These are phyloP conservation scores for Tachina lurida DNA, from an alignment of 2,888 invertebrate genomes.

Conservation along the genomic window DNA sequence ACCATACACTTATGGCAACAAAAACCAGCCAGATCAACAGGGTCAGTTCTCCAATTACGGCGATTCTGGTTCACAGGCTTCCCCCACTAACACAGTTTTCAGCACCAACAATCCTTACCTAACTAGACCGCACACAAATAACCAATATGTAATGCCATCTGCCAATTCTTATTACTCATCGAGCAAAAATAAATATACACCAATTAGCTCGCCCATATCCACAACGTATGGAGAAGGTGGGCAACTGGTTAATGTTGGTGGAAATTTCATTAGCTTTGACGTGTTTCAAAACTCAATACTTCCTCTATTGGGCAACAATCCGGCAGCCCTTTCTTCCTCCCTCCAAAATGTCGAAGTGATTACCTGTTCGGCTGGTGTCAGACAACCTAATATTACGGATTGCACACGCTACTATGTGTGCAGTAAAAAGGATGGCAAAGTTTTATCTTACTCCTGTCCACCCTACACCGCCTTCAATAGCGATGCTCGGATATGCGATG, in stretches of 20 bases:
- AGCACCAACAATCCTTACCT: slow-evolving; percentile 73
- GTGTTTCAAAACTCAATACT: slow-evolving; percentile 80
- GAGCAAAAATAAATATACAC: slow-evolving; percentile 70
- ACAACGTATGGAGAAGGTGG: slow-evolving; percentile 68
- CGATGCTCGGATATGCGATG: slow-evolving; percentile 83
- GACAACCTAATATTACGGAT: slow-evolving; percentile 83
- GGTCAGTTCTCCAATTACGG: slow-evolving; percentile 18
- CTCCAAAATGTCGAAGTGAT: slow-evolving; percentile 81
- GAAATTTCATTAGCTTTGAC: slow-evolving; percentile 80
- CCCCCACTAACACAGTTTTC: slow-evolving; percentile 20
- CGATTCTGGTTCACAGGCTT: not conserved
- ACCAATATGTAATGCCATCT: slow-evolving; percentile 15
- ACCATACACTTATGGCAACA: slow-evolving; percentile 73
- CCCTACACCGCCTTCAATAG: slow-evolving; percentile 83
- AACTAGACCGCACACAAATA: slow-evolving; percentile 71
- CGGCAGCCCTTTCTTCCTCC: slow-evolving; percentile 72
- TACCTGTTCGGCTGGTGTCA: slow-evolving; percentile 82
- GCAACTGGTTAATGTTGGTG: slow-evolving; percentile 79
- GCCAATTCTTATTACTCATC: slow-evolving; percentile 33
- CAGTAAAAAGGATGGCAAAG: slow-evolving; percentile 82
- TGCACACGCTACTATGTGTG: slow-evolving; percentile 84
- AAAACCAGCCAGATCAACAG: slow-evolving; percentile 45
- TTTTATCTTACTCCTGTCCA: slow-evolving; percentile 83
- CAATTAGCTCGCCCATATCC: slow-evolving; percentile 44
- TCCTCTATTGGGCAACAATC: slow-evolving; percentile 76